These are phyloP conservation scores for Chascanopsetta lugubris DNA, from an alignment of 2,113 vertebrate species.

Conservation along the genomic window DNA sequence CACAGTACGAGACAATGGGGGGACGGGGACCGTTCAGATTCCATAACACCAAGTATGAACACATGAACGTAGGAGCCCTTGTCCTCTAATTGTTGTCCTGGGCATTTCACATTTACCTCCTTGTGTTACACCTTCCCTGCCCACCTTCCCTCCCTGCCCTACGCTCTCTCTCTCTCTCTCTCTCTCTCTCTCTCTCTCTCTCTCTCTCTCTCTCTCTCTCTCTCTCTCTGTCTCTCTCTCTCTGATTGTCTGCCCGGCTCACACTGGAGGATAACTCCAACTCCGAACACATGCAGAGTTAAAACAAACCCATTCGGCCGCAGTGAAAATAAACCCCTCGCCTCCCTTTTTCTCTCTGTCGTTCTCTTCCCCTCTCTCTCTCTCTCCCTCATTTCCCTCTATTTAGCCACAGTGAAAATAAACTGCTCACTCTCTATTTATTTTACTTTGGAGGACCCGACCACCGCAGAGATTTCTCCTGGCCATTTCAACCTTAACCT, in stretches of 20 bases:
- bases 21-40: conserved; percentile 39
- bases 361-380: conserved; percentile 4
- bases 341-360: conserved; percentile 25
- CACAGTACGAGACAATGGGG: conserved; percentile 16
- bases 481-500: conserved; percentile 62
- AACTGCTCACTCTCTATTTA: conserved; percentile 73
- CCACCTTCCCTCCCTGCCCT: conserved; percentile 39
- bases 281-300: conserved; percentile 61
- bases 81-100: not conserved
- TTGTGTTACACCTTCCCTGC: conserved; percentile 56
- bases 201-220: conserved; percentile 30
- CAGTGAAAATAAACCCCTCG: conserved; percentile 74
- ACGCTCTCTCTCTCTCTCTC: no score
- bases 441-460: conserved; percentile 69
- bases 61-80: conserved; percentile 36
- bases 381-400: conserved; percentile 25
- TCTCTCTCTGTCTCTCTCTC: conserved; percentile 36
- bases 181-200: no score
- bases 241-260: conserved; percentile 35
- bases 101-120: conserved; percentile 38
- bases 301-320: conserved; percentile 71
- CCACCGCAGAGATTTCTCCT: conserved; percentile 69
- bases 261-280: conserved; percentile 57
- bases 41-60: conserved; percentile 65
- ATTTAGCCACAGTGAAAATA: conserved; percentile 71